phyloP scores from a whole-genome alignment of 2,888 invertebrate species.

The Choreutis nemorana region DNA sequence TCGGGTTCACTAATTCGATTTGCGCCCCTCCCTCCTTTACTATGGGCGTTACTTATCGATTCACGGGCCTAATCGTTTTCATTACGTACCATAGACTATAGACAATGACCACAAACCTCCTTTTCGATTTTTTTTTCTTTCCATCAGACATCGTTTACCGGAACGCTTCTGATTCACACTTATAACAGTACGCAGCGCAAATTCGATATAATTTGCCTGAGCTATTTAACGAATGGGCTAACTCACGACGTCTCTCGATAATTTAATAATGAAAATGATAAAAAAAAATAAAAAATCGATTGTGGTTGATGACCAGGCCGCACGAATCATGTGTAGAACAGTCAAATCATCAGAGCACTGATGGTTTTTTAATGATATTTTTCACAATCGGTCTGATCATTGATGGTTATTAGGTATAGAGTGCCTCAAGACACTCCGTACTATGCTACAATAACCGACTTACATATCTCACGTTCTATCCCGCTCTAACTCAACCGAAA shows the following conservation, averaged over 20 bases:
- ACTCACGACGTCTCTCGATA: constrained; percentile 27
- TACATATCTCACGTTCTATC: too few species aligned
- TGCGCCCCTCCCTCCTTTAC: constrained; percentile 52
- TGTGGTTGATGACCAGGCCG: constrained; percentile 53
- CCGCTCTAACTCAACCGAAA: too few species aligned
- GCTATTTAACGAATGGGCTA: constrained; percentile 2
- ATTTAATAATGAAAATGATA: constrained; percentile 50
- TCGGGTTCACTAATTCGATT: constrained; percentile 59
- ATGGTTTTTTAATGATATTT: constrained; percentile 69
- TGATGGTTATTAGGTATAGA: constrained; percentile 63
- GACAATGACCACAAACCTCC: not conserved
- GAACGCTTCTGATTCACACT: too few species aligned
- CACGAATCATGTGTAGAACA: constrained; percentile 48
- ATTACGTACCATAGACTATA: too few species aligned
- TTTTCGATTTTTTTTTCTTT: not conserved
- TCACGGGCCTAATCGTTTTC: constrained; percentile 38
- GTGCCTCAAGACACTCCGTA: constrained; percentile 51
- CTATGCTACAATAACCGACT: too few species aligned
- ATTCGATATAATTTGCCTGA: constrained; percentile 1
- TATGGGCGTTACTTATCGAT: constrained; percentile 58
- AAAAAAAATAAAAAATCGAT: constrained; percentile 55
- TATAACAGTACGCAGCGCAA: too few species aligned
- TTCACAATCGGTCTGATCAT: constrained; percentile 65
- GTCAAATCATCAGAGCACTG: constrained; percentile 61
- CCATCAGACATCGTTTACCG: too few species aligned